Conservation (phyloP, 2,113 vertebrate species). For the Chionomys nivalis region DNA sequence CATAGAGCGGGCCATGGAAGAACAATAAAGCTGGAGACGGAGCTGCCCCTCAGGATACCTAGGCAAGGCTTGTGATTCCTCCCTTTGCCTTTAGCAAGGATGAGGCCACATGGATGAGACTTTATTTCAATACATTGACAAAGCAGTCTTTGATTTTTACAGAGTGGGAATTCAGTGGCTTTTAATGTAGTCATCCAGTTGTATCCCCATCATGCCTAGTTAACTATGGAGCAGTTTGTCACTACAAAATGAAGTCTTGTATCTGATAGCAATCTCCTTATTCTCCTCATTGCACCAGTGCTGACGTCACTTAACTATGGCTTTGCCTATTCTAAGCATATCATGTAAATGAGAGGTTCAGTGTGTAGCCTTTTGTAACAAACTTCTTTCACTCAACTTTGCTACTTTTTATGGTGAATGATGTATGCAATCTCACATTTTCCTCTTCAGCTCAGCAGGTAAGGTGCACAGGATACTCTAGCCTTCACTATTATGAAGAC, state of each 20-base stretch:
- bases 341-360: background rate
- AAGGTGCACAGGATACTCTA: background rate
- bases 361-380: background rate
- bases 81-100: background rate
- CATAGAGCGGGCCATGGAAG: rapidly evolving
- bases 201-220: background rate
- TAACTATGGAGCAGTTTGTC: background rate
- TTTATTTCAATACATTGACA: background rate
- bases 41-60: background rate
- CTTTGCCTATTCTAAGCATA: background rate
- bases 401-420: background rate
- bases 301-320: background rate
- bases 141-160: background rate
- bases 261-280: background rate
- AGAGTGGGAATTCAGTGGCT: background rate
- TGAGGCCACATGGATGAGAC: background rate
- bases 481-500: background rate
- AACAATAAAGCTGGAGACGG: background rate
- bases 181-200: background rate
- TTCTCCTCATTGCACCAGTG: too few relatives aligned
- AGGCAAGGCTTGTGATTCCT: background rate
- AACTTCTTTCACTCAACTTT: background rate
- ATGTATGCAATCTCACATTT: background rate
- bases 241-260: background rate
- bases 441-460: background rate